phyloP scores from a whole-genome alignment of 2,888 invertebrate species.

The Listrodromus nycthemerus region DNA sequence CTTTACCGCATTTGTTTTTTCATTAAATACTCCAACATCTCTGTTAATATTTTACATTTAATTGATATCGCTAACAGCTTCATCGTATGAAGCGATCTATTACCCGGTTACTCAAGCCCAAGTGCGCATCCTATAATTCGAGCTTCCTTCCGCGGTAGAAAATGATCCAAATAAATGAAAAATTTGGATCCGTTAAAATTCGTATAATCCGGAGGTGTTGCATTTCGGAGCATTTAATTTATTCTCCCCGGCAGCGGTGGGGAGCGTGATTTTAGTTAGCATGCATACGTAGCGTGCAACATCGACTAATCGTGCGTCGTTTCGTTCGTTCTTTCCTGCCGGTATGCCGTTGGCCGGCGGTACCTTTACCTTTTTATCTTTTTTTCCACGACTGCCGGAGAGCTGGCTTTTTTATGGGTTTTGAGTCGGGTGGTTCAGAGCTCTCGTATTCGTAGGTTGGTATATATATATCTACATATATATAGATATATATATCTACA shows the following conservation, averaged over 20 bases:
- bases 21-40: no score
- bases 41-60: no score
- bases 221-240: slow-evolving; percentile 28
- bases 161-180: neutral
- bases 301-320: slow-evolving; percentile 27
- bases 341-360: slow-evolving; percentile 28
- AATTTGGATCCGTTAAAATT: neutral
- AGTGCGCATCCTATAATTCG: neutral
- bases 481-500: neutral
- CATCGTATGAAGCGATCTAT: no score
- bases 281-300: slow-evolving; percentile 23
- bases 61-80: no score
- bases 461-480: neutral
- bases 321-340: slow-evolving; percentile 24
- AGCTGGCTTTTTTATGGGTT: slow-evolving; percentile 24
- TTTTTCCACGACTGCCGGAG: slow-evolving; percentile 31
- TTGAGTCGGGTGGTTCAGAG: neutral
- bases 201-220: neutral
- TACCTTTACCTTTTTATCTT: slow-evolving; percentile 30
- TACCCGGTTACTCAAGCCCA: no score
- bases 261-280: neutral
- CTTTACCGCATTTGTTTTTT: no score
- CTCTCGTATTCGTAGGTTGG: slow-evolving; percentile 31
- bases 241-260: neutral
- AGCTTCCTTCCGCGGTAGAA: neutral